Evolutionary conservation across 2,797 vertebrate genomes (phyloP).

Genomic region (Miichthys miiuy): DNA sequence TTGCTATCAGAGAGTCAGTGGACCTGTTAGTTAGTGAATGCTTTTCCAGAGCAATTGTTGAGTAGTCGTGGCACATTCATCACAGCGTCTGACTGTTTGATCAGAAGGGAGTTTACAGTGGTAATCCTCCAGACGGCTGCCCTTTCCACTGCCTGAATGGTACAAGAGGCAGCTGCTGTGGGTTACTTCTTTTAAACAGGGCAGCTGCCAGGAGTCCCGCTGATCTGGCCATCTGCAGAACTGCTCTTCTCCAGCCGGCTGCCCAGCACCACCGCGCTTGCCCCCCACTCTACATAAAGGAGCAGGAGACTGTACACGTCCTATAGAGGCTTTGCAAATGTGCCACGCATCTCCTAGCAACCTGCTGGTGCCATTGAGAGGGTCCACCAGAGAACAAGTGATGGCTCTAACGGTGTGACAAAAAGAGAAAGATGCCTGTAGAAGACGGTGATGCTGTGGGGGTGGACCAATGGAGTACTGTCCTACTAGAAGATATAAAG

Average conservation of each 20-base stretch:
- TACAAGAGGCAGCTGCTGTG: conserved; percentile 57
- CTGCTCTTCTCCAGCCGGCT: conserved; percentile 51
- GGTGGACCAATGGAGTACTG: not conserved
- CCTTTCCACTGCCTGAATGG: conserved; percentile 44
- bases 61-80: conserved; percentile 20
- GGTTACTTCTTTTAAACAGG: conserved; percentile 41
- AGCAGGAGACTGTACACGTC: conserved; percentile 4
- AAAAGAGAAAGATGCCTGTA: conserved; percentile 6
- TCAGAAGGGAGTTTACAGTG: conserved; percentile 32
- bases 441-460: conserved; percentile 20
- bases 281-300: conserved; percentile 37
- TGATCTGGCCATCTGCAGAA: conserved; percentile 74
- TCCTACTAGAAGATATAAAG: conserved; percentile 15
- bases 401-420: conserved; percentile 17
- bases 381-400: conserved; percentile 18
- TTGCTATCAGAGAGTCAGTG: not conserved
- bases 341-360: conserved; percentile 43
- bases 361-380: conserved; percentile 5
- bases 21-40: conserved; percentile 28
- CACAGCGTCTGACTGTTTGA: conserved; percentile 32
- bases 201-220: conserved; percentile 71
- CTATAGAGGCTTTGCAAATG: conserved; percentile 35
- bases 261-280: conserved; percentile 44
- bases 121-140: conserved; percentile 36
- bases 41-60: conserved; percentile 33